phyloP scores from a whole-genome alignment of 2,113 vertebrate genomes.

The Hippocampus barbouri region DNA sequence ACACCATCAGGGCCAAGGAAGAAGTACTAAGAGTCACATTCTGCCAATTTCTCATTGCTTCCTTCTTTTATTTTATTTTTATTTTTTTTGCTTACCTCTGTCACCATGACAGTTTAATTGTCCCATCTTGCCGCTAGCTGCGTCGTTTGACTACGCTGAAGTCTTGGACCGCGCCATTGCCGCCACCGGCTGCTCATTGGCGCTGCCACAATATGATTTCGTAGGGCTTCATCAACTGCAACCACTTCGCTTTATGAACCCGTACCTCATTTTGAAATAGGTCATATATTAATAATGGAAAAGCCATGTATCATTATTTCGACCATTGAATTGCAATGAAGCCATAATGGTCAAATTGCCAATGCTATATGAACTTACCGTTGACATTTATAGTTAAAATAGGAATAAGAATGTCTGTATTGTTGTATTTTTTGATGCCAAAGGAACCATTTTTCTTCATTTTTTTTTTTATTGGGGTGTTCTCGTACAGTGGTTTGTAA shows the following conservation, averaged over 20 bases:
- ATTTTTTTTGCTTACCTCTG: background rate
- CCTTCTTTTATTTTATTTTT: background rate
- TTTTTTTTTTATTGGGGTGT: no score
- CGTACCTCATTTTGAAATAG: slow-evolving; percentile 25
- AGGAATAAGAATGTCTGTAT: no score
- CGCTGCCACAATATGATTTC: slow-evolving; percentile 40
- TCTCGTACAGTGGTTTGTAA: no score
- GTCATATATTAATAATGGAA: slow-evolving; percentile 39
- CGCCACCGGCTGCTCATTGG: slow-evolving; percentile 43
- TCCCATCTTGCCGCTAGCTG: background rate
- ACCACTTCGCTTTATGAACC: slow-evolving; percentile 22
- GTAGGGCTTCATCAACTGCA: slow-evolving; percentile 21
- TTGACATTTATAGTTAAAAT: no score
- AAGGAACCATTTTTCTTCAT: no score
- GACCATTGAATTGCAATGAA: background rate
- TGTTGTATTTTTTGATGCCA: no score
- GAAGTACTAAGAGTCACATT: slow-evolving; percentile 27
- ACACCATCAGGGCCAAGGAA: slow-evolving; percentile 61
- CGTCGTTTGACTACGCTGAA: slow-evolving; percentile 11
- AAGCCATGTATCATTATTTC: slow-evolving; percentile 12
- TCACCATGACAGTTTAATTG: background rate
- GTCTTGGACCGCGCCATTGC: slow-evolving; percentile 25
- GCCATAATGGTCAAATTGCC: no score
- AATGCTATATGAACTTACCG: background rate
- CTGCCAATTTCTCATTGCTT: slow-evolving; percentile 4